A percentile compares a stretch with the other conserved stretches of the same genome.
These are phyloP conservation scores for Nesidiocoris tenuis DNA, from an alignment of 2,888 invertebrate genomes.

Conservation along the genomic window DNA sequence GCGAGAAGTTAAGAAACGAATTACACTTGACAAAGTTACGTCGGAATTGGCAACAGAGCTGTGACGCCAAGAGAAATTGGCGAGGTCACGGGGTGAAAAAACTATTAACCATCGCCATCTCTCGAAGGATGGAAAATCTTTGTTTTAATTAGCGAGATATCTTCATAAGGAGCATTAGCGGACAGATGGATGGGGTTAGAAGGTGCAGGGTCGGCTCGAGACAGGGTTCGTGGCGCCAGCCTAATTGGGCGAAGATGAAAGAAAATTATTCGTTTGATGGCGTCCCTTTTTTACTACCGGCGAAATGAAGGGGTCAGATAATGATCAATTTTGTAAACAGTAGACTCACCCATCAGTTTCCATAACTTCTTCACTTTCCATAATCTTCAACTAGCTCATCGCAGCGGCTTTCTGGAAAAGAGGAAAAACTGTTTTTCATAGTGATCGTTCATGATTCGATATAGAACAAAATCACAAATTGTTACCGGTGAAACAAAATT, in stretches of 20 bases:
- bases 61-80: neutral
- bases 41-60: too few species aligned
- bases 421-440: neutral
- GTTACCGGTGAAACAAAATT: too few species aligned
- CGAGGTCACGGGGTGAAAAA: neutral
- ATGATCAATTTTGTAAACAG: neutral
- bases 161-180: neutral
- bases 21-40: too few species aligned
- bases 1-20: too few species aligned
- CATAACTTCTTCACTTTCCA: slow-evolving; percentile 33
- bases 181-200: neutral
- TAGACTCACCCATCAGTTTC: slow-evolving; percentile 34
- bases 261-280: neutral
- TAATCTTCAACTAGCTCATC: slow-evolving; percentile 31
- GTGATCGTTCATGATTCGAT: neutral
- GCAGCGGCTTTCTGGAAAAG: slow-evolving; percentile 11
- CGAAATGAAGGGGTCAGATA: neutral
- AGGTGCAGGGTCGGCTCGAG: neutral
- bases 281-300: neutral
- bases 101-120: neutral
- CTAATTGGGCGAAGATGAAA: neutral
- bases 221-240: neutral
- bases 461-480: too few species aligned
- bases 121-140: neutral
- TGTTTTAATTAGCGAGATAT: neutral